Conservation (phyloP, 2,888 invertebrate species). For the Gibbula magus region DNA sequence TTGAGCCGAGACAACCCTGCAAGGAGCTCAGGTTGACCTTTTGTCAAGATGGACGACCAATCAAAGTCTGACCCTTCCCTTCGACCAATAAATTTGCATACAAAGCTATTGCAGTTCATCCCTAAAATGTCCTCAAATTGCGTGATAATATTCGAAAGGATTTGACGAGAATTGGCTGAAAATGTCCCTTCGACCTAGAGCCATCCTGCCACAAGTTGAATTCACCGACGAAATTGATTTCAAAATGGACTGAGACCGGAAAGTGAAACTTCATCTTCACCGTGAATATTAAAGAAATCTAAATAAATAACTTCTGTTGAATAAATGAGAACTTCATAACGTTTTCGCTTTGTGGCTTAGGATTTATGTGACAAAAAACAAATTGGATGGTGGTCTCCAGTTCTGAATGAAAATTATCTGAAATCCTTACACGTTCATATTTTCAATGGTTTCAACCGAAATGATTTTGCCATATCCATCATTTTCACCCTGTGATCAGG, state of each 20-base stretch:
- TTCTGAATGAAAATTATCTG: background rate
- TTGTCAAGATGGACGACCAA: background rate
- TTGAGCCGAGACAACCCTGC: background rate
- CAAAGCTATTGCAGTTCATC: background rate
- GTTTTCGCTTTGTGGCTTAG: background rate
- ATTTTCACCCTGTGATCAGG: background rate
- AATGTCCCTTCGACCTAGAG: background rate
- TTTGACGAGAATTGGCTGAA: background rate
- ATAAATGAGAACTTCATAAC: background rate
- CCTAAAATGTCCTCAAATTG: slow-evolving; percentile 4
- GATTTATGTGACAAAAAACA: slow-evolving; percentile 1
- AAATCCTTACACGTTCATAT: background rate
- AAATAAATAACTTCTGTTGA: background rate
- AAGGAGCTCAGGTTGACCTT: background rate
- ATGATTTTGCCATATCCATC: background rate
- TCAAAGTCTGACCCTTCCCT: background rate
- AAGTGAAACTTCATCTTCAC: background rate
- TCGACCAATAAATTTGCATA: background rate
- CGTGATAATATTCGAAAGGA: background rate
- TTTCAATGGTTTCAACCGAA: background rate
- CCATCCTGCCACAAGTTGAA: background rate
- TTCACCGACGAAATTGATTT: background rate
- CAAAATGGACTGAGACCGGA: background rate
- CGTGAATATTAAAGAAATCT: background rate
- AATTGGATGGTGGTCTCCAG: background rate